phyloP scores from a whole-genome alignment of 1,140 invertebrate genomes.

The Phymorhynchus buccinoides region DNA sequence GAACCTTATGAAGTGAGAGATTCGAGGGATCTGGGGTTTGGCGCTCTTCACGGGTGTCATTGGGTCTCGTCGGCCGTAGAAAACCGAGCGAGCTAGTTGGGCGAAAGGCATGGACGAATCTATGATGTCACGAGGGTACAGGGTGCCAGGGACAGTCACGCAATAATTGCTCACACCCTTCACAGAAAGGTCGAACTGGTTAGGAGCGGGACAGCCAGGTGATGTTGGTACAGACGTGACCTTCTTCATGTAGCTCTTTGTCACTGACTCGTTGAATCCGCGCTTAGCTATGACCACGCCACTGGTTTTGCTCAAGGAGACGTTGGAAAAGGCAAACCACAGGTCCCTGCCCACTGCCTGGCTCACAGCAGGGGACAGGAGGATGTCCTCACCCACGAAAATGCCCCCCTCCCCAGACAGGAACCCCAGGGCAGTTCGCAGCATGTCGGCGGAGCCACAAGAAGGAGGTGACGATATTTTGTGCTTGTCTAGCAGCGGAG shows the following conservation, averaged over 20 bases:
- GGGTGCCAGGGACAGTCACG: background rate
- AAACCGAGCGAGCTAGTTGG: conserved; percentile 25
- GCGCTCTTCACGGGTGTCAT: background rate
- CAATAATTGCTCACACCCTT: background rate
- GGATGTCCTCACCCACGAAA: background rate
- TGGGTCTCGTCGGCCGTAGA: conserved; percentile 7
- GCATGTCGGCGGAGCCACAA: background rate
- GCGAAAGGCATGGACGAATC: background rate
- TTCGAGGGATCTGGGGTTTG: conserved; percentile 21
- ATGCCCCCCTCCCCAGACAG: background rate
- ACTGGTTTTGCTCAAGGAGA: background rate
- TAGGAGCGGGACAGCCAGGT: background rate
- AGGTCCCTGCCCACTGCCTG: background rate
- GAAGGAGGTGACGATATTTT: background rate
- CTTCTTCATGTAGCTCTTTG: background rate
- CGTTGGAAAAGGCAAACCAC: background rate
- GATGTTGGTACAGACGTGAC: background rate
- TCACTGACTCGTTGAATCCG: background rate
- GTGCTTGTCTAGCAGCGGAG: background rate
- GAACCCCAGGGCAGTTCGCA: background rate
- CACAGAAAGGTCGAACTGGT: background rate
- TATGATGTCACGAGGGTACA: conserved; percentile 25
- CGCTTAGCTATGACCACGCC: background rate
- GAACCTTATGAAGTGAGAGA: conserved; percentile 36
- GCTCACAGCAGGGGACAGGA: background rate